Evolutionary conservation across 23 tunicate genomes (phyloP).

Genomic region (Botrylloides violaceus): DNA sequence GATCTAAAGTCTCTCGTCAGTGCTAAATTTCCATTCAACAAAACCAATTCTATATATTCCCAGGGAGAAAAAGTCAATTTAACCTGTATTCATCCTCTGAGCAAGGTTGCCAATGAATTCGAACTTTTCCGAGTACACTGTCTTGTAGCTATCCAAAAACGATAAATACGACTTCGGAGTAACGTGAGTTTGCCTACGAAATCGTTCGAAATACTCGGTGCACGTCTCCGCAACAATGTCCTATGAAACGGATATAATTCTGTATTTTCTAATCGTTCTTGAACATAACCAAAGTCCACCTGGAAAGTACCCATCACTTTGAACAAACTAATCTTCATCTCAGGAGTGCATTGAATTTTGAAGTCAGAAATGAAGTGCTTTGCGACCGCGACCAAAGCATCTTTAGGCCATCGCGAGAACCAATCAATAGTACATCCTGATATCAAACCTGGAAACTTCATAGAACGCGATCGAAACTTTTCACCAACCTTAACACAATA

Average conservation of each 20-base stretch:
- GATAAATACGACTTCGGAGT: conserved; percentile 89
- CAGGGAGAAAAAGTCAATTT: no score
- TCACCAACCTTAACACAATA: conserved; percentile 55
- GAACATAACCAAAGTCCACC: conserved; percentile 20
- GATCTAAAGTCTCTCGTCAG: no score
- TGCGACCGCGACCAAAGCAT: conserved; percentile 89
- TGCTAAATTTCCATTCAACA: no score
- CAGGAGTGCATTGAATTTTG: conserved; percentile 56
- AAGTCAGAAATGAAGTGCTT: conserved; percentile 77
- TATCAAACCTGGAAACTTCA: conserved; percentile 94
- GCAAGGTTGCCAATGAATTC: conserved; percentile 68
- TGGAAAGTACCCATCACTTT: conserved; percentile 92
- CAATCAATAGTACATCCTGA: conserved; percentile 98
- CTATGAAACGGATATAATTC: conserved; percentile 13
- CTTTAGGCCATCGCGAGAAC: conserved; percentile 96
- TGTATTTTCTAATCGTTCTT: background rate
- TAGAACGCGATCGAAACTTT: conserved; percentile 80
- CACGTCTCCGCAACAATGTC: conserved; percentile 91
- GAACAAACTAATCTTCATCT: conserved; percentile 57
- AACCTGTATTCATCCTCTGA: conserved; percentile 90
- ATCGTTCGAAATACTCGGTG: conserved; percentile 83
- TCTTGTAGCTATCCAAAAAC: conserved; percentile 72
- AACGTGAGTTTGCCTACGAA: conserved; percentile 77
- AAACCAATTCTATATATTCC: no score
- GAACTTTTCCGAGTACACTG: conserved; percentile 64